Evolutionary conservation across 2,113 vertebrate genomes (phyloP).

Genomic region (Pycnonotus jocosus): DNA sequence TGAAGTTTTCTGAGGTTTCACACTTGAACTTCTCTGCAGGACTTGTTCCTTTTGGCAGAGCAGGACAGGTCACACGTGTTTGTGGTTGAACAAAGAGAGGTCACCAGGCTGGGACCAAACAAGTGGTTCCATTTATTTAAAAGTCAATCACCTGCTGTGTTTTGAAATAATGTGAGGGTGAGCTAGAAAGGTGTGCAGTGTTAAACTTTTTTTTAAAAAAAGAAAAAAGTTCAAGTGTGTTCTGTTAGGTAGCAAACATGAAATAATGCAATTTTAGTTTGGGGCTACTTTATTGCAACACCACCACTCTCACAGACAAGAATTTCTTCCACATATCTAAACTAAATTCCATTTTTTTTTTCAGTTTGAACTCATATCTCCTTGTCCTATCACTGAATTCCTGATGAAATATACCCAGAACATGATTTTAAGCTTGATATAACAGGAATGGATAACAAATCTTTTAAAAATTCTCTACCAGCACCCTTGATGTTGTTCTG

Average conservation of each 20-base stretch:
- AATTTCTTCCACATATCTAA: neutral
- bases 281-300: neutral
- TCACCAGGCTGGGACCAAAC: neutral
- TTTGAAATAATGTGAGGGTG: neutral
- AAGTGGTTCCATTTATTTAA: neutral
- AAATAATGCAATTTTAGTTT: neutral
- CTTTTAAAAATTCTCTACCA: neutral
- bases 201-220: neutral
- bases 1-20: neutral
- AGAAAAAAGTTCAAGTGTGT: neutral
- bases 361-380: neutral
- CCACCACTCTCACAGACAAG: neutral
- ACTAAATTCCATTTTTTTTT: neutral
- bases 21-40: neutral
- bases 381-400: neutral
- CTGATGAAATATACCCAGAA: neutral
- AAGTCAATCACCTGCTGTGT: neutral
- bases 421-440: neutral
- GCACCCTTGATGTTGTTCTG: neutral
- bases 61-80: neutral
- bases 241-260: neutral
- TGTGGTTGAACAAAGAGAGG: neutral
- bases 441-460: neutral
- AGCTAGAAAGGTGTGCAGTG: neutral
- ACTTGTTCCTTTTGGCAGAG: neutral